Evolutionary conservation across 2,888 invertebrate species (phyloP).

Genomic region (Agonopterix subpropinquella): DNA sequence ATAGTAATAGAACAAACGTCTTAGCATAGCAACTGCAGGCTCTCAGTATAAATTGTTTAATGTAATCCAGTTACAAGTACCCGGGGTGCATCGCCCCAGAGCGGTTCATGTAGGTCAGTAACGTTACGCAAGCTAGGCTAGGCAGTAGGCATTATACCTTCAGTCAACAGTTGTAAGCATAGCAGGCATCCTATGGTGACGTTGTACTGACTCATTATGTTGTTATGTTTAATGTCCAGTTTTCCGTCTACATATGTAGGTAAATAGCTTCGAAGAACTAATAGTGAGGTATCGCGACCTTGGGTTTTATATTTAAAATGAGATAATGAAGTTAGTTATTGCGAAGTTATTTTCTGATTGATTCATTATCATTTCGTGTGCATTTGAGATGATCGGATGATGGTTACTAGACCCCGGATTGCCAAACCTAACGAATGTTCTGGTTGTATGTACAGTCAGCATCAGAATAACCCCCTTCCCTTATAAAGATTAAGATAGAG

Average conservation of each 20-base stretch:
- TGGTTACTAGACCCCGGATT: no score
- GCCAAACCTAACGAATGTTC: no score
- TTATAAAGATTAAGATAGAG: no score
- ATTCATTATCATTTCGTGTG: no score
- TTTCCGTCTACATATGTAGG: conserved; percentile 3
- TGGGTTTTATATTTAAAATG: no score
- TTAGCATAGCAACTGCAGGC: background rate
- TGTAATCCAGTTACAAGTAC: conserved; percentile 48
- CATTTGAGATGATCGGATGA: no score
- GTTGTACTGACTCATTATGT: conserved; percentile 23
- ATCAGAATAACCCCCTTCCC: no score
- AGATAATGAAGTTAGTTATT: no score
- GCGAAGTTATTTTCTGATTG: no score
- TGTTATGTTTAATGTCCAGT: background rate
- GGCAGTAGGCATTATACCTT: background rate
- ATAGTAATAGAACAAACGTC: background rate
- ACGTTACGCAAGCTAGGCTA: conserved; percentile 27
- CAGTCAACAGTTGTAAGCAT: no score
- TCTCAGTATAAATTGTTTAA: no score
- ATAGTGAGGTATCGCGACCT: background rate
- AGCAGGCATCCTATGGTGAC: conserved; percentile 34
- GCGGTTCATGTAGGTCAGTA: conserved; percentile 48
- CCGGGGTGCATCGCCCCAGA: conserved; percentile 48
- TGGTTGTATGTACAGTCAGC: no score
- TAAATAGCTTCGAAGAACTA: conserved; percentile 6